A percentile compares a stretch with the other conserved stretches of the same genome.
Conservation (phyloP, 2,888 invertebrate species). For the Cotesia congregata region DNA sequence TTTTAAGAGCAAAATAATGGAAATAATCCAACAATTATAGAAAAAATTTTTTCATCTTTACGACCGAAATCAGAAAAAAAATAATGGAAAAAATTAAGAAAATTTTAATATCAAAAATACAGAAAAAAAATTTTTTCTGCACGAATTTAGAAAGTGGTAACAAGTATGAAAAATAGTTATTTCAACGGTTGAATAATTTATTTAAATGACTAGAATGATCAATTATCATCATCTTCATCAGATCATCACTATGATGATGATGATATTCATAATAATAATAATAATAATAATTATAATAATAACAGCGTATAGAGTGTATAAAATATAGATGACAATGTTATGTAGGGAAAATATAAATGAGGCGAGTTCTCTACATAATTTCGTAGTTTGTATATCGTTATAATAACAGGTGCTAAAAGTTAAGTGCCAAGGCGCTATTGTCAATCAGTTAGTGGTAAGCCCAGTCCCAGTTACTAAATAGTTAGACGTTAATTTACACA, state of each 20-base stretch:
- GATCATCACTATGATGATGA: too few species aligned
- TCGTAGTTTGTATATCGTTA: slow-evolving; percentile 37
- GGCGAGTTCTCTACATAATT: slow-evolving; percentile 37
- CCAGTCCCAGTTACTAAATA: slow-evolving; percentile 24
- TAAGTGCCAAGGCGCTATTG: slow-evolving; percentile 35
- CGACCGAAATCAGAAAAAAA: too few species aligned
- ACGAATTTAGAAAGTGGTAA: neutral
- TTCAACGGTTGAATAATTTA: slow-evolving; percentile 2
- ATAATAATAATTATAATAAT: neutral
- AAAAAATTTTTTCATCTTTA: too few species aligned
- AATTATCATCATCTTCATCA: slow-evolving; percentile 22
- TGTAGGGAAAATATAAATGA: slow-evolving; percentile 25
- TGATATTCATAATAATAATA: too few species aligned
- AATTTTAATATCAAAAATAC: too few species aligned
- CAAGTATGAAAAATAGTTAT: neutral
- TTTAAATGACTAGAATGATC: slow-evolving; percentile 14
- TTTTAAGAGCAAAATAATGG: too few species aligned
- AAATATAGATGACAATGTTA: neutral
- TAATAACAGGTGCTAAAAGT: slow-evolving; percentile 35
- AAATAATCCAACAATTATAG: too few species aligned
- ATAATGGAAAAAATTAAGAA: too few species aligned
- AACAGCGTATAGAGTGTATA: slow-evolving; percentile 14
- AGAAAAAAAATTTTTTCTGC: too few species aligned
- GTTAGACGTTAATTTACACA: neutral
- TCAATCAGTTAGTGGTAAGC: slow-evolving; percentile 25